Evolutionary conservation across 2,888 invertebrate species (phyloP), one percentile per base, ranked within the genome.

Genomic region (Bellardia pandia): DNA sequence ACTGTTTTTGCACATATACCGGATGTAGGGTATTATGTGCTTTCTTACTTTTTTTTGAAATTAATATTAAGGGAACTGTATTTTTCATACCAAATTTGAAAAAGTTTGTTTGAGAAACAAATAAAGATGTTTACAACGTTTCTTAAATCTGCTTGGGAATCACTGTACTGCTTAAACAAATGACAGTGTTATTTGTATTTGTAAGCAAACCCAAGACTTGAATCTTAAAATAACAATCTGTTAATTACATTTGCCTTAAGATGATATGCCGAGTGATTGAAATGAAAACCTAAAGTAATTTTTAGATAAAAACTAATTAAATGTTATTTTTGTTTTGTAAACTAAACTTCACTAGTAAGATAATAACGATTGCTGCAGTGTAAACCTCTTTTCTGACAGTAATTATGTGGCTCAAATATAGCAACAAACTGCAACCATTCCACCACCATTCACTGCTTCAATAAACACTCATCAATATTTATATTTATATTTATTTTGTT

Each of bases 401-500:
- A 62, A 75, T 75, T 75, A 48, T 74, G 60, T 74, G 45, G 48
- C 48, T 58, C 8, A 56, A 23, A 56, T 16, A 16, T 16, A 30
- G 13, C n/a, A 51, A n/a, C 14, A n/a, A n/a, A 42, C 9, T 23
- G 23, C 40, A 60, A 7, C 5, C n/a, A 74, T 13, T 8, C 45
- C 45, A 30, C 23, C 33, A 53, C n/a, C 16, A 71, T 45, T 45
- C n/a, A 45, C 45, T 58, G 58, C 74, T 30, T 30, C 74, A 74
- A 74, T 58, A 74, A 74, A 60, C 79, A 72, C 16, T 72, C 75
- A 82, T 75, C 75, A 82, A 82, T 82, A 75, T 82, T 82, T 48
- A 68, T 60, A 75, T 16, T 30, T 58, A 11, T 58, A 11, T 58
- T 30, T 45, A 3, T 11, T 30, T 30, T 58, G n/a, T 58, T 4